A percentile compares a stretch with the other conserved stretches of the same genome.
Conservation (phyloP, 2,888 invertebrate genomes). For the Latheticus oryzae region DNA sequence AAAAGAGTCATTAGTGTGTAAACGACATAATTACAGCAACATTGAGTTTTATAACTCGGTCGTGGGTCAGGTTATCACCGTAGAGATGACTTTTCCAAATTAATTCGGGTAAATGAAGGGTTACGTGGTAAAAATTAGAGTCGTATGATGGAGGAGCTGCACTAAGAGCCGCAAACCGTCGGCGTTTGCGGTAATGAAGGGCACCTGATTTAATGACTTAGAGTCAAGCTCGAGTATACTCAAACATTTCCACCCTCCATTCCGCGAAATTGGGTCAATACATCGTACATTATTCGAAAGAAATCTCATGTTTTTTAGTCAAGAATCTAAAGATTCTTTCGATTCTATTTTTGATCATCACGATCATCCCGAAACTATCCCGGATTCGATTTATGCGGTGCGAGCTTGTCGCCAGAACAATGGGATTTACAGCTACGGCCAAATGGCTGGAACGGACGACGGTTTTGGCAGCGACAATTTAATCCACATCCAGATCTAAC, state of each 20-base stretch:
- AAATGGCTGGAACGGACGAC: conserved; percentile 10
- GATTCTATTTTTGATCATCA: conserved; percentile 26
- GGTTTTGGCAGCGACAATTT: conserved; percentile 16
- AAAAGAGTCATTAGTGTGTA: too few species aligned
- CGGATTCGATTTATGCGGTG: conserved; percentile 26
- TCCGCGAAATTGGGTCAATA: conserved; percentile 26
- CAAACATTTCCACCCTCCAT: conserved; percentile 21
- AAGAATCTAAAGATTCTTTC: conserved; percentile 9
- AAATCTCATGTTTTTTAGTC: conserved; percentile 5
- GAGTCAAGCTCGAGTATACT: conserved; percentile 19
- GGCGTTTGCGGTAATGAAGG: conserved; percentile 37
- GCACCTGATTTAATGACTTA: conserved; percentile 34
- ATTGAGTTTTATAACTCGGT: too few species aligned
- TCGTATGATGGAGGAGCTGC: conserved; percentile 11
- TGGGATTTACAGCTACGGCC: conserved; percentile 12
- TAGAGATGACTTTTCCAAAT: conserved; percentile 19
- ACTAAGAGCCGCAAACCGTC: conserved; percentile 25
- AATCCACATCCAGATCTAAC: conserved; percentile 6
- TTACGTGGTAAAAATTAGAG: conserved; percentile 19
- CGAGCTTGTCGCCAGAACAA: conserved; percentile 23
- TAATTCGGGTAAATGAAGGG: conserved; percentile 29
- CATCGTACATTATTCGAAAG: not conserved
- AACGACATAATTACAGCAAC: too few species aligned
- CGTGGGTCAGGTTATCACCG: too few species aligned
- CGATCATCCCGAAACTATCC: conserved; percentile 18